Conservation (phyloP, 2,797 vertebrate species). For the Diplodus puntazzo region DNA sequence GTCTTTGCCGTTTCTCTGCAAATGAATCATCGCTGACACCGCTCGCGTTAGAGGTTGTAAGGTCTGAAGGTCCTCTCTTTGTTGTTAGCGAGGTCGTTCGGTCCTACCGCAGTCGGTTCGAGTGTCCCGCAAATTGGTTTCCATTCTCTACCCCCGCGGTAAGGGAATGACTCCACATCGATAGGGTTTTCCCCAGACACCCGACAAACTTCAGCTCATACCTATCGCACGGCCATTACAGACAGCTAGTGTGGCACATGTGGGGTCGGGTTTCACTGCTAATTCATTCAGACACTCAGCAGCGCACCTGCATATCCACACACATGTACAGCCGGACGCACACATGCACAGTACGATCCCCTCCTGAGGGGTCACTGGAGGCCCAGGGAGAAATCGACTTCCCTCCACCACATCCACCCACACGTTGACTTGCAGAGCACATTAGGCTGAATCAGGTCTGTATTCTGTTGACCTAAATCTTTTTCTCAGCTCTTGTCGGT, state of each 20-base stretch:
- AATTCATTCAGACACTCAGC: conserved; percentile 19
- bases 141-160: conserved; percentile 45
- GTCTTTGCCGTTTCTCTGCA: conserved; percentile 27
- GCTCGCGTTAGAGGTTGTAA: conserved; percentile 9
- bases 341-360: neutral
- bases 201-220: conserved; percentile 37
- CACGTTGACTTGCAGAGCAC: conserved; percentile 49
- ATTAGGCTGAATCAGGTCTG: conserved; percentile 16
- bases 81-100: conserved; percentile 39
- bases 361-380: conserved; percentile 32
- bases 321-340: conserved; percentile 5
- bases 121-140: conserved; percentile 71
- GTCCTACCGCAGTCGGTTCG: conserved; percentile 53
- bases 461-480: conserved; percentile 42
- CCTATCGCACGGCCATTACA: conserved; percentile 54
- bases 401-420: conserved; percentile 20
- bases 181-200: conserved; percentile 59
- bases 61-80: conserved; percentile 32
- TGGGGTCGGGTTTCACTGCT: conserved; percentile 52
- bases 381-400: conserved; percentile 42
- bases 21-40: conserved; percentile 41
- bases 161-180: conserved; percentile 43
- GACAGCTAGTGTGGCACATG: conserved; percentile 47
- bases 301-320: neutral
- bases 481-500: conserved; percentile 29